These are phyloP conservation scores for Brienomyrus brachyistius DNA, from an alignment of 2,113 vertebrate species.

Conservation along the genomic window DNA sequence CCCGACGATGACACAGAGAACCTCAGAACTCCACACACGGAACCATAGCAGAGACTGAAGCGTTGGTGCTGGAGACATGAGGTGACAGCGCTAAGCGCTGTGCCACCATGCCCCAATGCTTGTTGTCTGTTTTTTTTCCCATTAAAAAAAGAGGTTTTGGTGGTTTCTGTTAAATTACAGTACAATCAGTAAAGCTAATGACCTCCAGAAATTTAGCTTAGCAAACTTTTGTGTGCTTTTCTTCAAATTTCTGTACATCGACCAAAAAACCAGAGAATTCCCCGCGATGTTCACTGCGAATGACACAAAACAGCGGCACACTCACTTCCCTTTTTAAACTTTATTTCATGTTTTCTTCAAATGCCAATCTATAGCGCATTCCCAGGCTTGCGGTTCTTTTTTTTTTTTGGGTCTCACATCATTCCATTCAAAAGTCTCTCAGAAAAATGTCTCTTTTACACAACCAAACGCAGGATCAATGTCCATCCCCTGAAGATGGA, in stretches of 20 bases:
- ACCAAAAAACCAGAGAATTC: background rate
- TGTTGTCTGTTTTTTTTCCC: background rate
- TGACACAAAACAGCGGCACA: background rate
- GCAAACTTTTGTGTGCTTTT: background rate
- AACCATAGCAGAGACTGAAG: background rate
- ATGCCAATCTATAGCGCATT: slow-evolving; percentile 64
- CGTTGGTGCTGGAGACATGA: background rate
- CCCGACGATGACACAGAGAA: background rate
- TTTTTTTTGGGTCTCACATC: slow-evolving; percentile 36
- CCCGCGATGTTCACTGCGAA: background rate
- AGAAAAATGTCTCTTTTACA: slow-evolving; percentile 27
- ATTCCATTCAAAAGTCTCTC: slow-evolving; percentile 34
- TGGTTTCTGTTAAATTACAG: background rate
- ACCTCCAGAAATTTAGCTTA: background rate
- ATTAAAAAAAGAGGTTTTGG: background rate
- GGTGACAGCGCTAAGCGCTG: background rate
- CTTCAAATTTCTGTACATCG: background rate
- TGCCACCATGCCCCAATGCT: background rate
- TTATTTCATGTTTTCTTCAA: slow-evolving; percentile 59
- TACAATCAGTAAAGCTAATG: background rate
- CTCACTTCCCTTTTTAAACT: slow-evolving; percentile 47
- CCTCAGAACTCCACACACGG: background rate
- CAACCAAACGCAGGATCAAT: background rate
- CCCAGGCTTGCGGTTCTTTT: slow-evolving; percentile 55
- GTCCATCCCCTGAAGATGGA: slow-evolving; percentile 24